A percentile compares a stretch with the other conserved stretches of the same genome.
phyloP scores from a whole-genome alignment of 2,113 vertebrate genomes.

The Amblyornis subalaris region DNA sequence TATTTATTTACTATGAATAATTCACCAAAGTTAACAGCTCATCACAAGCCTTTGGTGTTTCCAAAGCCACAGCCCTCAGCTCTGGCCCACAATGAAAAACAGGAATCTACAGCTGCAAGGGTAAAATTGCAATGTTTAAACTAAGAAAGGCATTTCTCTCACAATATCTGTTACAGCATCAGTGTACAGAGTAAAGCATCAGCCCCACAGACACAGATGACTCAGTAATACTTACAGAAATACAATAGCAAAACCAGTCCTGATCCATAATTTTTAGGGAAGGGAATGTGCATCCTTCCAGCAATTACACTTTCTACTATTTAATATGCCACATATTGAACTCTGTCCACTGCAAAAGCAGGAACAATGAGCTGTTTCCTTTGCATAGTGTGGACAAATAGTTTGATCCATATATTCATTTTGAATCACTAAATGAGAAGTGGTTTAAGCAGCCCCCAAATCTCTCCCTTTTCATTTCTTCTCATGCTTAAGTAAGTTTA shows the following conservation, averaged over 20 bases:
- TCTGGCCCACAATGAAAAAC: neutral
- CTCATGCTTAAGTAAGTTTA: neutral
- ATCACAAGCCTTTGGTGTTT: neutral
- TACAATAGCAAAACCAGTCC: neutral
- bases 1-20: neutral
- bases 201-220: neutral
- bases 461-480: neutral
- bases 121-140: neutral
- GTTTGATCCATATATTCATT: neutral
- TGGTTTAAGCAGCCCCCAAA: neutral
- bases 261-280: neutral
- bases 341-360: neutral
- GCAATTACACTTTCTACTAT: neutral
- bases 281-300: neutral
- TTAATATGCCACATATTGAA: neutral
- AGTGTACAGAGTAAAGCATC: neutral
- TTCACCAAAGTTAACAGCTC: neutral
- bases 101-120: neutral
- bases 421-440: neutral
- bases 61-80: neutral
- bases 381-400: neutral
- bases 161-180: neutral
- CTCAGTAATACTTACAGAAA: neutral
- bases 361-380: neutral
- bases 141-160: neutral